phyloP scores from a whole-genome alignment of 1,140 invertebrate genomes.

The Camponotus vicinus region DNA sequence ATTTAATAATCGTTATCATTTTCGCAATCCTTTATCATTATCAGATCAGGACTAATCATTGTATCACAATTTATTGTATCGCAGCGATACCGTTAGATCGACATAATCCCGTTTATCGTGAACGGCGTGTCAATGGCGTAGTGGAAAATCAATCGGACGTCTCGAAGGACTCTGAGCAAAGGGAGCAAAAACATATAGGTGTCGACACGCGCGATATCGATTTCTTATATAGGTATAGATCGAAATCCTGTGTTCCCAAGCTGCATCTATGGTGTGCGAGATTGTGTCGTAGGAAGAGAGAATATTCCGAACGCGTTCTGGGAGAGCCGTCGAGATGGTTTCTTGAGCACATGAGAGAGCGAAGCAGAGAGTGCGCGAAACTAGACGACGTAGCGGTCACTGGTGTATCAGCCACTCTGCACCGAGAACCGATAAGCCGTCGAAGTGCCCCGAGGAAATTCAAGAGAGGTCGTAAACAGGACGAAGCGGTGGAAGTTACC shows the following conservation, averaged over 20 bases:
- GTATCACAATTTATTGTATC: background rate
- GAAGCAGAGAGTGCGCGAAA: background rate
- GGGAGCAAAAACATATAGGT: background rate
- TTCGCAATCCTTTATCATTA: background rate
- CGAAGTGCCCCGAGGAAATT: slow-evolving; percentile 16
- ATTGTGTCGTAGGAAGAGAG: slow-evolving; percentile 1
- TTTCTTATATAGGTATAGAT: background rate
- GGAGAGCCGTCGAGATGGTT: background rate
- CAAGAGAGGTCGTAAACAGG: slow-evolving; percentile 37
- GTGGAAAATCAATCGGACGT: background rate
- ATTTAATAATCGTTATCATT: background rate
- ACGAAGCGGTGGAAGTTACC: background rate
- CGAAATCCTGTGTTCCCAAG: background rate
- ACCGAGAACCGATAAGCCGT: slow-evolving; percentile 28
- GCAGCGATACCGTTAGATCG: background rate
- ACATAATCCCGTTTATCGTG: background rate
- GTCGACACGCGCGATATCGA: background rate
- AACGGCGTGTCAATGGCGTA: background rate
- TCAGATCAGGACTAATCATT: background rate
- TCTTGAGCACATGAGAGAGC: slow-evolving; percentile 15
- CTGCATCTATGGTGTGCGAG: slow-evolving; percentile 4
- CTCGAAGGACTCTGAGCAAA: background rate
- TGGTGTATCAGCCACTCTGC: background rate
- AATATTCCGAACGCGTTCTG: background rate
- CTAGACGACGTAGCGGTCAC: background rate